Conservation (phyloP, 30 jellyfish, hydroid and myxozoan genomes). For the Pelagia noctiluca region DNA sequence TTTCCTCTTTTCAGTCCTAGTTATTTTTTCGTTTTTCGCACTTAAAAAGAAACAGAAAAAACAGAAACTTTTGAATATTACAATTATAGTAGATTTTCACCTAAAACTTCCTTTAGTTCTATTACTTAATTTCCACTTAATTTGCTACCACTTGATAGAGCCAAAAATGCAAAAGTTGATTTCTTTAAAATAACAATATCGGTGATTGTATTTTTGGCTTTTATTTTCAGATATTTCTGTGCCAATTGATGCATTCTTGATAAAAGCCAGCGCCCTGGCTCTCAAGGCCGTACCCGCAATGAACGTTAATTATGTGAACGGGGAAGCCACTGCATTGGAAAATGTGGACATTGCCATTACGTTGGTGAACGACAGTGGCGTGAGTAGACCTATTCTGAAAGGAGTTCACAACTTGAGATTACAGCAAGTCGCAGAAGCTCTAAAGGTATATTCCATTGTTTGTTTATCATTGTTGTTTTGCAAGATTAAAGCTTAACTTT, state of each 20-base stretch:
- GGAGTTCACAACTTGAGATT: background rate
- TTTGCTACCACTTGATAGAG: background rate
- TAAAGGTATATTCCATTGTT: background rate
- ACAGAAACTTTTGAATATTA: background rate
- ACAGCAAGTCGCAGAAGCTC: background rate
- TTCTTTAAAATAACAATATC: no score
- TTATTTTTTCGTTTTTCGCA: background rate
- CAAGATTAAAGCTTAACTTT: no score
- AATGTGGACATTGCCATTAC: background rate
- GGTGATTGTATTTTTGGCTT: background rate
- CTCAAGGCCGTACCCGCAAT: constrained; percentile 24
- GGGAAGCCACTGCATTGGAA: background rate
- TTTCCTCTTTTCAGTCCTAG: background rate
- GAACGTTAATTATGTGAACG: background rate
- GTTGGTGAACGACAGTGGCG: background rate
- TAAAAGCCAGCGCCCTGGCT: constrained; percentile 21
- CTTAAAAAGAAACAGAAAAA: background rate
- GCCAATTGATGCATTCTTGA: constrained; percentile 12
- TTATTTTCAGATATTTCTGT: background rate
- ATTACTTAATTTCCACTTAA: background rate
- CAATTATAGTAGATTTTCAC: background rate
- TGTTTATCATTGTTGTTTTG: background rate
- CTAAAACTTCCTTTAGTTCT: background rate
- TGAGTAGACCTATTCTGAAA: background rate
- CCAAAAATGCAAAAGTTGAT: background rate